Conservation (phyloP, 2,888 invertebrate species). For the Agrypnus murinus region DNA sequence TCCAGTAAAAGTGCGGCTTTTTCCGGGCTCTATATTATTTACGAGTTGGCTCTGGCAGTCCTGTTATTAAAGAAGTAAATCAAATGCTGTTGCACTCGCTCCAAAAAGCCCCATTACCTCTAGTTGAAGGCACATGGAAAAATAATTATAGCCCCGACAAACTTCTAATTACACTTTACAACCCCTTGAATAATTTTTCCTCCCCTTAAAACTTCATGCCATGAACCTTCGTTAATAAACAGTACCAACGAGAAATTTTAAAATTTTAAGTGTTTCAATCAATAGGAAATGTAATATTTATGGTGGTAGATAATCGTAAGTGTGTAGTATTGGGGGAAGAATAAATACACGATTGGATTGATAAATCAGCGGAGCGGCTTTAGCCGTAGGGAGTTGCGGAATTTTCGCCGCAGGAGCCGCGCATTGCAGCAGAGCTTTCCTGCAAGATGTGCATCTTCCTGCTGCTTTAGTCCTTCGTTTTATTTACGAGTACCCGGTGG, state of each 20-base stretch:
- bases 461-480: slow-evolving; percentile 19
- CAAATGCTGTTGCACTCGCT: slow-evolving; percentile 48
- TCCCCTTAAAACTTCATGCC: neutral
- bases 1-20: slow-evolving; percentile 39
- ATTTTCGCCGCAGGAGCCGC: slow-evolving; percentile 49
- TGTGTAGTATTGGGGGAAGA: slow-evolving; percentile 7
- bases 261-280: neutral
- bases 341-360: slow-evolving; percentile 40
- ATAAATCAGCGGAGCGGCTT: slow-evolving; percentile 44
- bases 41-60: slow-evolving; percentile 58
- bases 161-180: slow-evolving; percentile 15
- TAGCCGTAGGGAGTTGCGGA: slow-evolving; percentile 39
- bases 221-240: too few species aligned
- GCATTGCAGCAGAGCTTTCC: slow-evolving; percentile 45
- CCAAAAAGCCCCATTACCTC: slow-evolving; percentile 40
- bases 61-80: slow-evolving; percentile 62
- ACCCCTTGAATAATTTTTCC: slow-evolving; percentile 21
- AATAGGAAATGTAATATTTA: too few species aligned
- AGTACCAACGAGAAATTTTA: too few species aligned
- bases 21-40: slow-evolving; percentile 56
- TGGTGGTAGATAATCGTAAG: too few species aligned
- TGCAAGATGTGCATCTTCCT: slow-evolving; percentile 49
- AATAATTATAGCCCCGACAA: slow-evolving; percentile 32
- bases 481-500: slow-evolving; percentile 37
- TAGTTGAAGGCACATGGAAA: slow-evolving; percentile 36